Evolutionary conservation across 2,888 invertebrate genomes (phyloP).

Genomic region (Altica lythri): DNA sequence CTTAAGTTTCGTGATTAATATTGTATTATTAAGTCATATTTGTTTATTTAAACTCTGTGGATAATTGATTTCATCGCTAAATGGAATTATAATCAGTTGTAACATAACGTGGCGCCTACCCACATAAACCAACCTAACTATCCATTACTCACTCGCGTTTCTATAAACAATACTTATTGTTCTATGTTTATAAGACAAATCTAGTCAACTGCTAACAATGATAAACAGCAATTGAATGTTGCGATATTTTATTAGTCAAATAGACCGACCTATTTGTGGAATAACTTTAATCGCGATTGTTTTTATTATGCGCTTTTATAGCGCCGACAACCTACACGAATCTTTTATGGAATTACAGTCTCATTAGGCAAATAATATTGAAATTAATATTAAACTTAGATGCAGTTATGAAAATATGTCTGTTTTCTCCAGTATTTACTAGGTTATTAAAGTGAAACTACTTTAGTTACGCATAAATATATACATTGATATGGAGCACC

Average conservation of each 20-base stretch:
- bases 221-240: constrained; percentile 30
- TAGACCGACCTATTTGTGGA: constrained; percentile 24
- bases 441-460: too few relatives aligned
- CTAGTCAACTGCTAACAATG: constrained; percentile 29
- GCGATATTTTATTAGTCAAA: constrained; percentile 27
- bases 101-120: constrained; percentile 4
- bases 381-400: constrained; percentile 17
- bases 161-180: constrained; percentile 35
- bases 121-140: constrained; percentile 3
- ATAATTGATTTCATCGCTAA: constrained; percentile 17
- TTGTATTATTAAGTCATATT: too few relatives aligned
- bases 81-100: constrained; percentile 17
- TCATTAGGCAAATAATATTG: constrained; percentile 15
- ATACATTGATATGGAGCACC: too few relatives aligned
- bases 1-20: too few relatives aligned
- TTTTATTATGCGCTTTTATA: constrained; percentile 29
- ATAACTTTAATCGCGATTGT: not conserved
- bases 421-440: too few relatives aligned
- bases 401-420: constrained; percentile 4
- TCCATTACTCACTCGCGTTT: constrained; percentile 25
- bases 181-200: constrained; percentile 31
- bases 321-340: constrained; percentile 38
- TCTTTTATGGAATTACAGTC: constrained; percentile 30
- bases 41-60: too few relatives aligned
- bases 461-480: too few relatives aligned